phyloP scores from a whole-genome alignment of 2,113 vertebrate species.

The Buteo buteo region DNA sequence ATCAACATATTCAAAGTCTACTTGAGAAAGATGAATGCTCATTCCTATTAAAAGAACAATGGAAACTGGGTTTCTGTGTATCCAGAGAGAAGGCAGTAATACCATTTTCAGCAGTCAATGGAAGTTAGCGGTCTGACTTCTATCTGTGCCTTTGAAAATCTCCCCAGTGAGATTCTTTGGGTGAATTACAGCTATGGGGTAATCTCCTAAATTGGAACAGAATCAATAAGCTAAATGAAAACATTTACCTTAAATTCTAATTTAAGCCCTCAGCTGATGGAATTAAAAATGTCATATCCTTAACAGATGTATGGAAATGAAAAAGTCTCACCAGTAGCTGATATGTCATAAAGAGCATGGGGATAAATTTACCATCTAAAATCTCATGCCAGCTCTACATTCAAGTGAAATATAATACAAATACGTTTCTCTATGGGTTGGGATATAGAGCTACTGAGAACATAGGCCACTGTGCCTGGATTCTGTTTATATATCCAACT shows the following conservation, averaged over 20 bases:
- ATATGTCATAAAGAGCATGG: background rate
- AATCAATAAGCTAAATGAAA: constrained; percentile 34
- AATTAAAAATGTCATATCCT: background rate
- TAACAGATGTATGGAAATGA: background rate
- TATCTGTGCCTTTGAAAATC: constrained; percentile 24
- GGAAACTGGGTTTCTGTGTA: background rate
- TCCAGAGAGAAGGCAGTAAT: constrained; percentile 13
- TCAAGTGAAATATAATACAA: background rate
- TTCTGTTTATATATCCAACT: background rate
- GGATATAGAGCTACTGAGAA: background rate
- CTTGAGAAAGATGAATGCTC: constrained; percentile 16
- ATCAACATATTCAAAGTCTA: constrained; percentile 48
- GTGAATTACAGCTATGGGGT: constrained; percentile 2
- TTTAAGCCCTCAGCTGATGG: background rate
- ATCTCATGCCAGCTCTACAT: background rate
- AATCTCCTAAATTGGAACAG: constrained; percentile 46
- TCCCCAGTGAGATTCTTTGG: constrained; percentile 17
- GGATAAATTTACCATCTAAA: background rate
- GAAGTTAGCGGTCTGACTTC: background rate
- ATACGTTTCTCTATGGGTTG: background rate
- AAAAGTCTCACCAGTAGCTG: background rate
- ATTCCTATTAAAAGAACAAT: constrained; percentile 37
- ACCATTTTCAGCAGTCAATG: constrained; percentile 13
- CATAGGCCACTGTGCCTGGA: background rate
- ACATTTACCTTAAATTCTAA: constrained; percentile 20